phyloP scores from a whole-genome alignment of 2,797 vertebrate genomes.

The Spinibarbus caldwelli region DNA sequence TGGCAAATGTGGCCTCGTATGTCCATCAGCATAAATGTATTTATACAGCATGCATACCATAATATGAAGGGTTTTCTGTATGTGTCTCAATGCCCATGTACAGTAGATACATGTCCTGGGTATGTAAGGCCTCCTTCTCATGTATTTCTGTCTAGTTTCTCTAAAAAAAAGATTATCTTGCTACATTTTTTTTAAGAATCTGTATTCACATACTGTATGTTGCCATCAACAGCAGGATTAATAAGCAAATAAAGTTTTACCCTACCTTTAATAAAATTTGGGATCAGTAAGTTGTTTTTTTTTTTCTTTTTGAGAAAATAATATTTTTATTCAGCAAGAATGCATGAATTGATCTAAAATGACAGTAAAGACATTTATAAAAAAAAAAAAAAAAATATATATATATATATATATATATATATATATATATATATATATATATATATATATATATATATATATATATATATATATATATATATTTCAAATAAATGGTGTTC shows the following conservation, averaged over 20 bases:
- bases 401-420: too few species aligned
- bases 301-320: neutral
- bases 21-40: constrained; percentile 11
- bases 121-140: neutral
- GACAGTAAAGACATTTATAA: neutral
- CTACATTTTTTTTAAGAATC: neutral
- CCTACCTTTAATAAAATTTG: too few species aligned
- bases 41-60: constrained; percentile 15
- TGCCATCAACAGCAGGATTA: neutral
- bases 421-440: too few species aligned
- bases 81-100: neutral
- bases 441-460: too few species aligned
- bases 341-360: neutral
- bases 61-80: constrained; percentile 10
- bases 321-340: neutral
- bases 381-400: too few species aligned
- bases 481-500: neutral
- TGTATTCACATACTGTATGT: neutral
- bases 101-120: neutral
- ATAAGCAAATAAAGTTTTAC: neutral
- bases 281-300: neutral
- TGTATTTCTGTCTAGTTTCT: neutral
- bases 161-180: neutral
- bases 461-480: too few species aligned
- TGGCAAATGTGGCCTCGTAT: constrained; percentile 14